phyloP scores from a whole-genome alignment of 2,113 vertebrate species.

The Nesoenas mayeri region DNA sequence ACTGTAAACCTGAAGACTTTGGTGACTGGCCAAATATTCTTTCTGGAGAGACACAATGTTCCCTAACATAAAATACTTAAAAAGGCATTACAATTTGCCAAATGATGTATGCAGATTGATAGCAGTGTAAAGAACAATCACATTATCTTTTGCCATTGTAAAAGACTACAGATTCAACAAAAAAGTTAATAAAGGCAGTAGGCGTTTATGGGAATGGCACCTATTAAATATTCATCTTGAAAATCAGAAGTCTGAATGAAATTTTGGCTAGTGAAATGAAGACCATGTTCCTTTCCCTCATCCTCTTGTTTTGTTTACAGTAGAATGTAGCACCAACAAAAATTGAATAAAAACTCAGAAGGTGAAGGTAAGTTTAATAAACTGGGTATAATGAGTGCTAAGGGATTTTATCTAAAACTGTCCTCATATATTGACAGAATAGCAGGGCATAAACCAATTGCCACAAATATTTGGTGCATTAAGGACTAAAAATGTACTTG shows the following conservation, averaged over 20 bases:
- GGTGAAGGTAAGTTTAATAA: background rate
- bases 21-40: background rate
- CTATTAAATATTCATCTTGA: background rate
- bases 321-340: background rate
- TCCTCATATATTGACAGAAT: background rate
- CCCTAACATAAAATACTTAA: background rate
- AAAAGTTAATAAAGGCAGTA: background rate
- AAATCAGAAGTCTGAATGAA: background rate
- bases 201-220: background rate
- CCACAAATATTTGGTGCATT: background rate
- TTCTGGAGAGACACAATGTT: background rate
- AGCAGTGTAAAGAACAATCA: background rate
- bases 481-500: background rate
- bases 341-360: background rate
- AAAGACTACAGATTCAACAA: background rate
- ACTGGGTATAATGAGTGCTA: background rate
- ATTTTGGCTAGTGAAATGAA: background rate
- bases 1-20: background rate
- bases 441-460: background rate
- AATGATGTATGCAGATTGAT: background rate
- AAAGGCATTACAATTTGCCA: background rate
- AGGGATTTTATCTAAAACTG: background rate
- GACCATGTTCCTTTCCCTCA: background rate
- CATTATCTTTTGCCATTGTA: background rate
- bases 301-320: background rate